These are phyloP conservation scores for Penaeus vannamei DNA, from an alignment of 1,140 invertebrate species.

Conservation along the genomic window DNA sequence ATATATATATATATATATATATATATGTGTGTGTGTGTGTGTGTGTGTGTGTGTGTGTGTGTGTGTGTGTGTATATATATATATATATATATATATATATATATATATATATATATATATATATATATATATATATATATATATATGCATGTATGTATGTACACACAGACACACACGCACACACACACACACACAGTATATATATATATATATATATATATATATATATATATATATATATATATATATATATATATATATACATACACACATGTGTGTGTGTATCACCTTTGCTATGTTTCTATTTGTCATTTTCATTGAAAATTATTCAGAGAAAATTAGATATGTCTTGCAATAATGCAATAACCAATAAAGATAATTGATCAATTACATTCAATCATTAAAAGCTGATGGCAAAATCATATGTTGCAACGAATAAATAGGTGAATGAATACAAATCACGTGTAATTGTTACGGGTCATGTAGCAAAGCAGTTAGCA, in stretches of 20 bases:
- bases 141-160: not conserved
- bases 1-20: conserved; percentile 32
- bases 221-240: conserved; percentile 14
- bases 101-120: conserved; percentile 22
- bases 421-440: too few relatives aligned
- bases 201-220: not conserved
- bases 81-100: conserved; percentile 23
- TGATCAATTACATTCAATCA: too few relatives aligned
- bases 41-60: not conserved
- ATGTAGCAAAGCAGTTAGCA: too few relatives aligned
- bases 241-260: conserved; percentile 44
- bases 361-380: too few relatives aligned
- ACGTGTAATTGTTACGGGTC: too few relatives aligned
- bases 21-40: not conserved
- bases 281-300: not conserved
- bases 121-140: conserved; percentile 10
- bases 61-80: conserved; percentile 6
- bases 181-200: not conserved
- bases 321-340: too few relatives aligned
- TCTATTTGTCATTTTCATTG: not conserved
- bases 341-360: too few relatives aligned
- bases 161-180: conserved; percentile 11
- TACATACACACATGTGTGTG: not conserved
- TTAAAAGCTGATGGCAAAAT: too few relatives aligned
- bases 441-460: too few relatives aligned